phyloP scores from a whole-genome alignment of 2,797 vertebrate genomes.

The Pampus argenteus region DNA sequence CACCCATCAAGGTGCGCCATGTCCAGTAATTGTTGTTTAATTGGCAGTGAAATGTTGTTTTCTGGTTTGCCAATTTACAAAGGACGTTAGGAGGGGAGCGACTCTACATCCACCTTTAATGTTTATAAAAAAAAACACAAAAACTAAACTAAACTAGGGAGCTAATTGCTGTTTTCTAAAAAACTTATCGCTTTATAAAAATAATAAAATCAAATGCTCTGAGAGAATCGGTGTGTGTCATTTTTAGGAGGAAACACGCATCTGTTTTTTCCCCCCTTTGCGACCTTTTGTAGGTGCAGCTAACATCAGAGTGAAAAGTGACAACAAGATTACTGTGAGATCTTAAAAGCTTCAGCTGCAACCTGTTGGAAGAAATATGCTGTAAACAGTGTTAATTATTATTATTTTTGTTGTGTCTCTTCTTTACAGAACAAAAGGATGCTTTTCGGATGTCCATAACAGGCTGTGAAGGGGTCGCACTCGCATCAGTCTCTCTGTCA shows the following conservation, averaged over 20 bases:
- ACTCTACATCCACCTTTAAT: constrained; percentile 28
- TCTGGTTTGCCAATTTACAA: constrained; percentile 72
- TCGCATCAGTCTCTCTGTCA: constrained; percentile 27
- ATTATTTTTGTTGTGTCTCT: too few species aligned
- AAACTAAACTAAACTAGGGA: too few species aligned
- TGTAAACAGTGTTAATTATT: constrained; percentile 48
- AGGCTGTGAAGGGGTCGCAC: constrained; percentile 24
- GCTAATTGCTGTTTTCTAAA: constrained; percentile 55
- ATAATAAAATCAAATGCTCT: constrained; percentile 19
- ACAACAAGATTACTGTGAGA: constrained; percentile 9
- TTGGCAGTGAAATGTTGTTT: constrained; percentile 80
- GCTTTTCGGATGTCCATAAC: constrained; percentile 37
- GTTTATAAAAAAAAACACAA: constrained; percentile 33
- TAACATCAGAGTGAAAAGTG: neutral
- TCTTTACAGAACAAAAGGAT: constrained; percentile 44
- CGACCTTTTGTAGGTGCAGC: constrained; percentile 28
- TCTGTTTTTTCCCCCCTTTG: constrained; percentile 9
- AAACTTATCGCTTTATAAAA: constrained; percentile 39
- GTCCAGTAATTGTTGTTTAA: constrained; percentile 80
- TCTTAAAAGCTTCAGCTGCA: constrained; percentile 23
- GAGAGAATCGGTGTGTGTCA: constrained; percentile 4
- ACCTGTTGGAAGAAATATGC: constrained; percentile 19
- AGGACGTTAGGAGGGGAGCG: constrained; percentile 35
- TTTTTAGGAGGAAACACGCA: neutral
- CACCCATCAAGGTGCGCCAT: constrained; percentile 62